A percentile compares a stretch with the other conserved stretches of the same genome.
Evolutionary conservation across 1,140 invertebrate genomes (phyloP).

Genomic region (Drosophila azteca): DNA sequence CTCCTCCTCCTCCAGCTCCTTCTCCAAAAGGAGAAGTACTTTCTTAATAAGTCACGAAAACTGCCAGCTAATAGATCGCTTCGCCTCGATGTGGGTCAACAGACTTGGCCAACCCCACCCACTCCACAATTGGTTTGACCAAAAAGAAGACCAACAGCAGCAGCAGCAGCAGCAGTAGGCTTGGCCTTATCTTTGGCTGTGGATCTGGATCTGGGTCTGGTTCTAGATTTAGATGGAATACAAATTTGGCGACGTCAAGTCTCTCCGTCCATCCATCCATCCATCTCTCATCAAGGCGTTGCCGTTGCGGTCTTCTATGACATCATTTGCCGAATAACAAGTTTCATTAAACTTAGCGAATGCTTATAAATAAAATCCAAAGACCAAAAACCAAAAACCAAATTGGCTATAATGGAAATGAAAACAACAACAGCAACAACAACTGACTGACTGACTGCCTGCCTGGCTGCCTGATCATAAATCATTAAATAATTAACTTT

Average conservation of each 20-base stretch:
- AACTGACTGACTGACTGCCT: slow-evolving; percentile 17
- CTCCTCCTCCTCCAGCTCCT: neutral
- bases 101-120: slow-evolving; percentile 28
- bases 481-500: slow-evolving; percentile 82
- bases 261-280: slow-evolving; percentile 30
- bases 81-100: slow-evolving; percentile 57
- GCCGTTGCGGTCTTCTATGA: slow-evolving; percentile 28
- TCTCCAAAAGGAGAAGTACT: slow-evolving; percentile 23
- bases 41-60: slow-evolving; percentile 59
- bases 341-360: slow-evolving; percentile 76
- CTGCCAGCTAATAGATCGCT: slow-evolving; percentile 30
- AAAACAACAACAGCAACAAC: slow-evolving; percentile 33
- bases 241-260: slow-evolving; percentile 72
- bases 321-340: slow-evolving; percentile 67
- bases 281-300: slow-evolving; percentile 58
- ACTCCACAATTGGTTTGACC: slow-evolving; percentile 19
- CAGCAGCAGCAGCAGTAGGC: no score
- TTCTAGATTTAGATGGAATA: slow-evolving; percentile 25
- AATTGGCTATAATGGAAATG: slow-evolving; percentile 44
- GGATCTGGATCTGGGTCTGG: slow-evolving; percentile 15
- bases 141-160: no score
- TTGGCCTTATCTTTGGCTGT: no score
- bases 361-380: slow-evolving; percentile 72
- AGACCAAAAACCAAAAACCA: slow-evolving; percentile 28
- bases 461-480: slow-evolving; percentile 55